These are phyloP conservation scores for Coecobrya sp. DNA, from an alignment of 2,888 invertebrate species.

Conservation along the genomic window DNA sequence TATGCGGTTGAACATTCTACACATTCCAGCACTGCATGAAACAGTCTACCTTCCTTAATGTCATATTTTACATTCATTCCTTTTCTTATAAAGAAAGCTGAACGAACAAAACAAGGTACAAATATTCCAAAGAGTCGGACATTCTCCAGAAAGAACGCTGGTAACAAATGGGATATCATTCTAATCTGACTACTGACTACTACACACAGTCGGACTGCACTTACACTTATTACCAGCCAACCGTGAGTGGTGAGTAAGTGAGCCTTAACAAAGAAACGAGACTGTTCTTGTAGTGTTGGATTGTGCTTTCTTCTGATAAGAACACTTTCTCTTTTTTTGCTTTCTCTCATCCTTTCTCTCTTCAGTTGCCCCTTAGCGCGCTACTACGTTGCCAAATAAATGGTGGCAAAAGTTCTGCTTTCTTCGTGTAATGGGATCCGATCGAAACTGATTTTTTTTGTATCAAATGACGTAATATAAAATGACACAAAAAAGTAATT, in stretches of 20 bases:
- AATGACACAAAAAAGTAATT: neutral
- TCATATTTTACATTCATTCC: neutral
- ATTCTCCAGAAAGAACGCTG: neutral
- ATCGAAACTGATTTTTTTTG: constrained; percentile 7
- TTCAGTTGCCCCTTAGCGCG: neutral
- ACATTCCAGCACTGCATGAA: neutral
- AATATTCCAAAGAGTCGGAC: constrained; percentile 17
- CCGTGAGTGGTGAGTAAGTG: neutral
- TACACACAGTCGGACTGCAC: neutral
- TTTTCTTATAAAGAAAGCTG: neutral
- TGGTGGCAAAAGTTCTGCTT: neutral
- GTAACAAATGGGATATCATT: neutral
- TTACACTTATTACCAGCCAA: neutral
- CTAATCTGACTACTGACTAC: neutral
- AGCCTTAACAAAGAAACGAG: neutral
- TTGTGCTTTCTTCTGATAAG: constrained; percentile 11
- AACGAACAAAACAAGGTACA: neutral
- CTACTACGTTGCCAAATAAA: neutral
- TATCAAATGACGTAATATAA: constrained; percentile 3
- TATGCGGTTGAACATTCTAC: too few species aligned
- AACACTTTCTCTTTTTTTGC: neutral
- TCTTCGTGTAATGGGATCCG: neutral
- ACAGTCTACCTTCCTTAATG: neutral
- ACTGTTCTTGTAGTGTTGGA: neutral
- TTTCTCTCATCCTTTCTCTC: neutral